A percentile compares a stretch with the other conserved stretches of the same genome.
Conservation (phyloP, 2,888 invertebrate species). For the Drosophila falleni region DNA sequence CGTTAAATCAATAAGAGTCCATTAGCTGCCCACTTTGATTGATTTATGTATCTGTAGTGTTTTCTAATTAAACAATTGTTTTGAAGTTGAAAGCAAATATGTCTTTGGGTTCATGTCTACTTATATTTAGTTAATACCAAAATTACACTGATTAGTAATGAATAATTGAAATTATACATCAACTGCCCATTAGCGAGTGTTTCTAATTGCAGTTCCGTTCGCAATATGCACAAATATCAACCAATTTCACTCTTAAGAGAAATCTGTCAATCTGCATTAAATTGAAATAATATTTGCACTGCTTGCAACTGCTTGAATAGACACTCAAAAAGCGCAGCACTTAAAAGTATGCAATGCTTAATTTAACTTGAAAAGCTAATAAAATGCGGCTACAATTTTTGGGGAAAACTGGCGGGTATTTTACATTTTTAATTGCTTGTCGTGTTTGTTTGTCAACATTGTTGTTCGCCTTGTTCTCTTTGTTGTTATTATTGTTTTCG, state of each 20-base stretch:
- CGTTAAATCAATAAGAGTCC: neutral
- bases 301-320: constrained; percentile 41
- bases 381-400: constrained; percentile 42
- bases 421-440: constrained; percentile 79
- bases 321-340: constrained; percentile 10
- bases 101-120: too few species aligned
- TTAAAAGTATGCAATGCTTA: constrained; percentile 56
- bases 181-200: too few species aligned
- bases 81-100: neutral
- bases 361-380: constrained; percentile 49
- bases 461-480: constrained; percentile 49
- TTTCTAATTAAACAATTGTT: neutral
- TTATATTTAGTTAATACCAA: neutral
- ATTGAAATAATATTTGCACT: constrained; percentile 1
- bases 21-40: neutral
- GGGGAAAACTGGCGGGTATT: constrained; percentile 40
- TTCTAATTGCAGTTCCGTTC: neutral
- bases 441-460: constrained; percentile 73
- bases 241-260: neutral
- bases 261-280: neutral
- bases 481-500: constrained; percentile 31
- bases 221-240: neutral
- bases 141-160: neutral
- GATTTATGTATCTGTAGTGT: neutral
- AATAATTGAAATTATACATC: neutral